Conservation (phyloP, 2,797 vertebrate genomes). For the Nothura maculosa region DNA sequence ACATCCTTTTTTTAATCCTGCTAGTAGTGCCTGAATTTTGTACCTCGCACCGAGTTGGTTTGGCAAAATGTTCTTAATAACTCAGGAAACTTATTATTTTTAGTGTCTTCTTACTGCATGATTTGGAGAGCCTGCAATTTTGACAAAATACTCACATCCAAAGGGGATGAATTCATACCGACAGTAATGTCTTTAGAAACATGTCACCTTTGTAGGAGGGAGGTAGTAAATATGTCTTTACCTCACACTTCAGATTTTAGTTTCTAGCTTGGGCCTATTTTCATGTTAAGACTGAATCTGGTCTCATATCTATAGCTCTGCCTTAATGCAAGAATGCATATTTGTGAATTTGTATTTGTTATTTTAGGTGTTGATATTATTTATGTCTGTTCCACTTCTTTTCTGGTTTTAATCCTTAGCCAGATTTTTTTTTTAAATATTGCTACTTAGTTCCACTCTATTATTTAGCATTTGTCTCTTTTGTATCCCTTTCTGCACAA, state of each 20-base stretch:
- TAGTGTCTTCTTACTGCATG: not conserved
- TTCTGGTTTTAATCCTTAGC: not conserved
- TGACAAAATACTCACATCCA: not conserved
- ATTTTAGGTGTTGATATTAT: not conserved
- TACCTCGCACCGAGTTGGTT: not conserved
- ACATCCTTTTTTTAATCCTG: not conserved
- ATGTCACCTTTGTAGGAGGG: not conserved
- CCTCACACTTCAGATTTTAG: not conserved
- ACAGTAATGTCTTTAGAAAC: not conserved
- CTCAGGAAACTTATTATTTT: not conserved
- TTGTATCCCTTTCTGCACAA: not conserved
- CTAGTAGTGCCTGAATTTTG: not conserved
- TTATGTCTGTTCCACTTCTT: not conserved
- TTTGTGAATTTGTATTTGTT: not conserved
- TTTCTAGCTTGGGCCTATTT: not conserved
- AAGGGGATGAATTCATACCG: not conserved
- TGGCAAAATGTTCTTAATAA: not conserved
- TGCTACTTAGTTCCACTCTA: not conserved
- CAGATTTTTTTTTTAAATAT: not conserved
- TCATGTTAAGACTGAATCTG: not conserved
- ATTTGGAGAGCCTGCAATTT: not conserved
- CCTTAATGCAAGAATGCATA: not conserved
- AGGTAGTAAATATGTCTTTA: not conserved
- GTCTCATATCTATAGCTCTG: not conserved
- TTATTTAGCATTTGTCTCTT: not conserved